These are phyloP conservation scores for Stegodyphus mimosarum DNA, from an alignment of 1,140 invertebrate species.

Conservation along the genomic window DNA sequence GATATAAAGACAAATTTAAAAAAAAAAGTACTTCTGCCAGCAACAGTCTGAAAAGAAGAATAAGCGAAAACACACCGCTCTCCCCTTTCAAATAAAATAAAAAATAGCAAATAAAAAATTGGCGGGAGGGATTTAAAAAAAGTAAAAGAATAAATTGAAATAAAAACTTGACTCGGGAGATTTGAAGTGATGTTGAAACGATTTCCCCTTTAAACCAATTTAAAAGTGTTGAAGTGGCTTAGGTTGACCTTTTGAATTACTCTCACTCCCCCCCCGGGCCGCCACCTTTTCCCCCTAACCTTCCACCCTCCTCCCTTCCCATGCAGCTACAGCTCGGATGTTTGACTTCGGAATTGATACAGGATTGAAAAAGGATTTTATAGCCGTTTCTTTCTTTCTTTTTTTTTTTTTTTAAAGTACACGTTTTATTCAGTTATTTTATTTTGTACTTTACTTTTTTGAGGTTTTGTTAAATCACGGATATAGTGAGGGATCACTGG, in stretches of 20 bases:
- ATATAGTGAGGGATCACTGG: conserved; percentile 36
- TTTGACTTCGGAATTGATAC: conserved; percentile 61
- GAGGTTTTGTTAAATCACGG: conserved; percentile 52
- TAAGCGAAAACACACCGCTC: conserved; percentile 17
- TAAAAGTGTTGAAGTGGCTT: conserved; percentile 60
- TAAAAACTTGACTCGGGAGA: conserved; percentile 55
- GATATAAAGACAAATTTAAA: conserved; percentile 38
- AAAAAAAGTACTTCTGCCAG: conserved; percentile 20
- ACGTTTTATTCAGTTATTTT: conserved; percentile 57
- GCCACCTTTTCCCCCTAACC: neutral
- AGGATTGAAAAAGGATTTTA: conserved; percentile 60
- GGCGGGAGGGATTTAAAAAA: conserved; percentile 43
- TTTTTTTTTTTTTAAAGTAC: conserved; percentile 43
- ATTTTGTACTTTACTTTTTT: conserved; percentile 37
- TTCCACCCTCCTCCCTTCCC: neutral
- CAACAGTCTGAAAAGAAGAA: conserved; percentile 40
- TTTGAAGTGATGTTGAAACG: conserved; percentile 60
- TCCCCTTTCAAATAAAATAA: conserved; percentile 11
- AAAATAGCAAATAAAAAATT: conserved; percentile 30
- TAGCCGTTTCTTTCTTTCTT: conserved; percentile 38
- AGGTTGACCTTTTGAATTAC: conserved; percentile 60
- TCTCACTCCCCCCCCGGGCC: conserved; percentile 23
- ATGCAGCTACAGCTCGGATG: conserved; percentile 19
- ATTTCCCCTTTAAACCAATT: conserved; percentile 61
- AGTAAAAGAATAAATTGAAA: conserved; percentile 46